These are phyloP conservation scores for Rhopalosiphum padi DNA, from an alignment of 1,140 invertebrate species.

Conservation along the genomic window DNA sequence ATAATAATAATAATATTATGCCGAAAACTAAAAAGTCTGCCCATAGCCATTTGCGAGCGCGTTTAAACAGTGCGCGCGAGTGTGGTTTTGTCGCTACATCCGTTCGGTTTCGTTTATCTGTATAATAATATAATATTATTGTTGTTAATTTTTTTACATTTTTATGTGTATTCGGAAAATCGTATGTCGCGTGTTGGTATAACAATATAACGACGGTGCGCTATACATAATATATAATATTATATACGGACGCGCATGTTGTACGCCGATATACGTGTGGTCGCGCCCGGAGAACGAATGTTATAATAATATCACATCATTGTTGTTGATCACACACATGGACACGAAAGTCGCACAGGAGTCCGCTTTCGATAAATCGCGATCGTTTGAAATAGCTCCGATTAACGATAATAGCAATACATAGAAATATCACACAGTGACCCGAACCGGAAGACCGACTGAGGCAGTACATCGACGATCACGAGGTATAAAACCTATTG, in stretches of 20 bases:
- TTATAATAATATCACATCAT: background rate
- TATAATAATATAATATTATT: background rate
- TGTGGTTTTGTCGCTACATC: background rate
- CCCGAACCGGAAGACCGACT: background rate
- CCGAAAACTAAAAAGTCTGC: conserved; percentile 17
- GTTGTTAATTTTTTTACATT: background rate
- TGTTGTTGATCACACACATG: background rate
- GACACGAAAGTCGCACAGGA: background rate
- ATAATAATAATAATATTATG: conserved; percentile 3
- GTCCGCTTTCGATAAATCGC: background rate
- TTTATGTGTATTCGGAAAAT: background rate
- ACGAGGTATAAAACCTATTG: background rate
- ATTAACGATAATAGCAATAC: background rate
- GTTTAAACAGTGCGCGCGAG: background rate
- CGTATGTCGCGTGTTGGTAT: background rate
- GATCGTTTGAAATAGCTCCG: background rate
- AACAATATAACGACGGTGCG: background rate
- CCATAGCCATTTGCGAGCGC: background rate
- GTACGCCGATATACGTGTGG: background rate
- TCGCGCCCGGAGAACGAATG: background rate
- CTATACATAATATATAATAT: background rate
- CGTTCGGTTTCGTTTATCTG: background rate
- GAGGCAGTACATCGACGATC: background rate
- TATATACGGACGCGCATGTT: background rate
- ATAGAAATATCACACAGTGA: background rate